Percentiles rank a stretch among this genome's conserved stretches.
Conservation (phyloP, 2,888 invertebrate species). For the Torymus texanus region DNA sequence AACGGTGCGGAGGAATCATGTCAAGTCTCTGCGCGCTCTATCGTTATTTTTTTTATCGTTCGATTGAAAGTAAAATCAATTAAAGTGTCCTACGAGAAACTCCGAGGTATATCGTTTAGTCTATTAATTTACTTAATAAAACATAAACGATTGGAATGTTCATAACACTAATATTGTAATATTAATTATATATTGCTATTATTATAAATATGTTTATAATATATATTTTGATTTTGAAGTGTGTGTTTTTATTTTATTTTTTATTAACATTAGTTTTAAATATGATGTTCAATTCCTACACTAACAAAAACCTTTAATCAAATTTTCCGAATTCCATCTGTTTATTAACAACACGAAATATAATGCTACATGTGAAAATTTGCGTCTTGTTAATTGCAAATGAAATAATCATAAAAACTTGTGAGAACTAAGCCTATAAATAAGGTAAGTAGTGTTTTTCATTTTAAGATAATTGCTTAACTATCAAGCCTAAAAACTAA, state of each 20-base stretch:
- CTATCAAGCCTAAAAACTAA: slow-evolving; percentile 14
- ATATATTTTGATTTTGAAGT: slow-evolving; percentile 74
- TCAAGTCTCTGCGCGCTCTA: slow-evolving; percentile 55
- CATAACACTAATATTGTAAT: slow-evolving; percentile 74
- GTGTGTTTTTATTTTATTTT: slow-evolving; percentile 65
- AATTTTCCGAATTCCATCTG: slow-evolving; percentile 38
- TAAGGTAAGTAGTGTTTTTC: slow-evolving; percentile 26
- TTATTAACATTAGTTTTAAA: slow-evolving; percentile 54
- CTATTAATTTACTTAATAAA: slow-evolving; percentile 73
- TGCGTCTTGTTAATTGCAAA: slow-evolving; percentile 11
- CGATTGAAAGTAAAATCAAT: slow-evolving; percentile 45
- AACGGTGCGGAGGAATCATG: slow-evolving; percentile 38
- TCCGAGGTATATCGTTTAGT: slow-evolving; percentile 63
- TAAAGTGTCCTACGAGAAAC: slow-evolving; percentile 47
- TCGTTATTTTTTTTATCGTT: slow-evolving; percentile 60
- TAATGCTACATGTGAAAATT: slow-evolving; percentile 26
- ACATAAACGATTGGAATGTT: slow-evolving; percentile 69
- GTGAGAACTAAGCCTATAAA: slow-evolving; percentile 1
- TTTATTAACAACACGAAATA: slow-evolving; percentile 44
- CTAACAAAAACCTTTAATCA: slow-evolving; percentile 54
- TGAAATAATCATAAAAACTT: slow-evolving; percentile 5
- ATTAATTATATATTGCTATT: slow-evolving; percentile 73
- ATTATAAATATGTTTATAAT: slow-evolving; percentile 75
- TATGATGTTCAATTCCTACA: slow-evolving; percentile 44
- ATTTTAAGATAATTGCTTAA: slow-evolving; percentile 11